Base-by-base conservation (phyloP, 2,113 vertebrate species). In the Polypterus senegalus region DNA sequence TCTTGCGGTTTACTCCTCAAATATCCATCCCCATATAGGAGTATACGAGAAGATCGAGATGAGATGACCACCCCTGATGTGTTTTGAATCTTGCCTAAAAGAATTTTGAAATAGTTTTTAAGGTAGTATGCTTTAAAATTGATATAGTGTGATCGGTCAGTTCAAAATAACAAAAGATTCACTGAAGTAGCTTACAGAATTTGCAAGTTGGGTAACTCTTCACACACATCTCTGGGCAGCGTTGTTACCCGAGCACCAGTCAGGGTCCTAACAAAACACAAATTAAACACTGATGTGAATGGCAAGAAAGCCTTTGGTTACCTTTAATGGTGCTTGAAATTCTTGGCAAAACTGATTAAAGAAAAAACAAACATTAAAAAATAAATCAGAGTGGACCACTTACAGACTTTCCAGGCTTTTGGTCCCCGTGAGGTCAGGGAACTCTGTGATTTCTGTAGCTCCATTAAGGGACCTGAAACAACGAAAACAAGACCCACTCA, bases 341-440 rank as follows among this genome's bases (percentile, higher is more conserved):
- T 27, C 27, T 27, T 27, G 27, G 27, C 27, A 27, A 27, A 27
- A 27, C 27, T 27, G 27, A 27, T 27, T 27, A 27, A 27, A 27
- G n/a, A n/a, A 27, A 27, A 27, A 27, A 27, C 27, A 27, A 27
- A 27, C 27, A 27, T 27, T 27, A 27, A 27, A 27, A 27, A 27
- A 27, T 27, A 27, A 27, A 27, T 27, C 27, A 27, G 27, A 27
- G 27, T 27, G 44, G 58, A 58, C 51, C 59, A 89, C 94, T 89
- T 80, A 97, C 94, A 97, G 71, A 65, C 91, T 97, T 70, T 97
- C 91, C 71, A 97, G 80, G 69, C 83, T 89, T 10, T 75, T 84
- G 65, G 94, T 96, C 72, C 90, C 94, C 44, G 88, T 92, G 71
- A 97, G 84, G 74, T 94, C 89, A 70, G 91, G 94, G 76, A 97